phyloP scores from a whole-genome alignment of 2,113 vertebrate species.

The Nesoenas mayeri region DNA sequence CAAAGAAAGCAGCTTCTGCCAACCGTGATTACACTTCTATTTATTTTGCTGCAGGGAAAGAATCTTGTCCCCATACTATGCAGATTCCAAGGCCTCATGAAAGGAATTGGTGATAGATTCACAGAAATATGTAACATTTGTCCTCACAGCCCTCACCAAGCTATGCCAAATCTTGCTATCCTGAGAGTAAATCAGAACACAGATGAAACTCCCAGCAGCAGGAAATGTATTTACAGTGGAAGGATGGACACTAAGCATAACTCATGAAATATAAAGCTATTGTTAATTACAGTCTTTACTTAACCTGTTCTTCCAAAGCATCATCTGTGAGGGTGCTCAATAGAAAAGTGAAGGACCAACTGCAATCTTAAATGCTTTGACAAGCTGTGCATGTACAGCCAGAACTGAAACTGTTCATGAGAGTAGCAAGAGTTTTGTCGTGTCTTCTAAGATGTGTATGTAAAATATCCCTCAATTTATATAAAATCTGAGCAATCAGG shows the following conservation, averaged over 20 bases:
- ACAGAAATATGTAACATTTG: not conserved
- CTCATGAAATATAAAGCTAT: not conserved
- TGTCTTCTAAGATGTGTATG: not conserved
- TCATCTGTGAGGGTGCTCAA: not conserved
- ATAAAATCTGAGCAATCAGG: not conserved
- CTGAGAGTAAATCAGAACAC: not conserved
- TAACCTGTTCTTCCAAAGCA: not conserved
- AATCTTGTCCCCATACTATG: not conserved
- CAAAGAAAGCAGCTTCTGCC: not conserved
- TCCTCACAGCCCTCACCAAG: not conserved
- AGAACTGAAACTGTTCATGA: not conserved
- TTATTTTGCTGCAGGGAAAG: not conserved
- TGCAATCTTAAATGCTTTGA: not conserved
- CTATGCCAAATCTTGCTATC: not conserved
- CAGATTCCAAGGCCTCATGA: not conserved
- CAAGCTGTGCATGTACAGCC: rapidly evolving
- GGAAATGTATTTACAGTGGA: not conserved
- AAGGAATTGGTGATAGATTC: not conserved
- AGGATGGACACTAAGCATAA: not conserved
- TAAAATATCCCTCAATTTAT: not conserved
- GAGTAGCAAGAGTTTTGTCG: not conserved
- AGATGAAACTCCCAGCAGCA: not conserved
- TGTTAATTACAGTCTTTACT: not conserved
- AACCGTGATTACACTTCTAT: not conserved
- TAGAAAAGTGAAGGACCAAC: not conserved